Evolutionary conservation across 2,113 vertebrate species (phyloP).

Genomic region (Crotalus viridis): DNA sequence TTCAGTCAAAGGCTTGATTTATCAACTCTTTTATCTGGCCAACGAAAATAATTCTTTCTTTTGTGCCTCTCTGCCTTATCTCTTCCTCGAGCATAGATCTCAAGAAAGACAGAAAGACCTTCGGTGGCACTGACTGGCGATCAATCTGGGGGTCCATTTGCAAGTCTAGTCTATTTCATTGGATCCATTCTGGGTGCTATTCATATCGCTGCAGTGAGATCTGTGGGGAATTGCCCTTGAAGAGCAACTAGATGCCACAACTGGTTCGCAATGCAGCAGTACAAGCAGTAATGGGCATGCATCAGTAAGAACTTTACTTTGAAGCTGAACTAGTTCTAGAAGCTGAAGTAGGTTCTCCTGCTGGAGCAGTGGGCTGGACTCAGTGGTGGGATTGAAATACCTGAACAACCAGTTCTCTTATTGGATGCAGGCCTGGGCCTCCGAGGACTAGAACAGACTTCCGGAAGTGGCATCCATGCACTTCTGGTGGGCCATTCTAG

Average conservation of each 20-base stretch:
- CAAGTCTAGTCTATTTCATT: not conserved
- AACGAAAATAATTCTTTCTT: not conserved
- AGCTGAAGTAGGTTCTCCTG: too few species aligned
- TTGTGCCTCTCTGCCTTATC: not conserved
- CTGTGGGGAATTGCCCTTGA: not conserved
- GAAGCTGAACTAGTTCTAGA: not conserved
- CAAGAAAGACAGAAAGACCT: not conserved
- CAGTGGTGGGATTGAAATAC: too few species aligned
- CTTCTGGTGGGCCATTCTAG: too few species aligned
- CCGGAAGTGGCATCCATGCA: too few species aligned
- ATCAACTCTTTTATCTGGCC: not conserved
- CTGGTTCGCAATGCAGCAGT: not conserved
- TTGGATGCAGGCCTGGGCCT: too few species aligned
- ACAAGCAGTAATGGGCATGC: not conserved
- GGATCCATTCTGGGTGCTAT: not conserved
- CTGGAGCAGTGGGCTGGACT: too few species aligned
- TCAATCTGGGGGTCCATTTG: not conserved
- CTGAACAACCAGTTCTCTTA: too few species aligned
- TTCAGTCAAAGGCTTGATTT: not conserved
- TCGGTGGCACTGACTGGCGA: not conserved
- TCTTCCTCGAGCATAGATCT: not conserved
- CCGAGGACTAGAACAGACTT: too few species aligned
- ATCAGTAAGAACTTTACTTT: not conserved
- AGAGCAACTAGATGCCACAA: not conserved
- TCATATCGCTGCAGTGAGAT: not conserved